Base-by-base conservation (phyloP, 2,797 vertebrate genomes). In the Sitta carolinensis region DNA sequence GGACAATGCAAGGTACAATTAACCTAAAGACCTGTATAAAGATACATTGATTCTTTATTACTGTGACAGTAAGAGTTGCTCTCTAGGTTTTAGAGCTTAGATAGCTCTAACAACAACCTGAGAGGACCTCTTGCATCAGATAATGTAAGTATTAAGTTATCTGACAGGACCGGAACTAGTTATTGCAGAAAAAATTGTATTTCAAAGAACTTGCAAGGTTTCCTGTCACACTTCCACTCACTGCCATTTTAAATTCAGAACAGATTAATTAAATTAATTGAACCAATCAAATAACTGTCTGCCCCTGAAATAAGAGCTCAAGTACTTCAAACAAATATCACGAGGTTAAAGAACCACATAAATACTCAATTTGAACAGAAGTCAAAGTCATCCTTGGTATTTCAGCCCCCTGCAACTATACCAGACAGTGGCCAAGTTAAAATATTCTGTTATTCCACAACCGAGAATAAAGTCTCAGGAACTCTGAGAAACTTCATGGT, bases 391-490 rank as follows among this genome's bases (percentile, higher is more conserved):
- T 69, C 67, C 70, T 91, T 69, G 32, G n/a, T 73, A 91, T 67
- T 91, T 76, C 63, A 91, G 63, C 14, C 20, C 47, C 55, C 51
- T 84, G 45, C 52, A 83, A 92, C 66, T 83, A 55, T 21, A 90
- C 51, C n/a, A 88, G 64, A 89, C 22, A 88, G 59, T 34, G 45
- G 69, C 38, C 34, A 83, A 76, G 22, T 78, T 62, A 30, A 68
- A 89, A 91, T n/a, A 80, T 36, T 68, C 73, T 81, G 30, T 61
- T 84, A 84, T 34, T 90, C 48, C 51, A 96, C 67, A 92, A 75
- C 1, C 52, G 48, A 93, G 13, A 54, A 84, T 38, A 66, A 90
- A 84, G 30, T 72, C 90, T 90, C 74, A 89, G 40, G 42, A 91
- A 72, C 55, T 84, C 89, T 76, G 48, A 94, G 79, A 85, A 95